A percentile compares a stretch with the other conserved stretches of the same genome.
Evolutionary conservation across 37 sponge, comb jelly and placozoan genomes (phyloP).

Genomic region (Amphimedon queenslandica): DNA sequence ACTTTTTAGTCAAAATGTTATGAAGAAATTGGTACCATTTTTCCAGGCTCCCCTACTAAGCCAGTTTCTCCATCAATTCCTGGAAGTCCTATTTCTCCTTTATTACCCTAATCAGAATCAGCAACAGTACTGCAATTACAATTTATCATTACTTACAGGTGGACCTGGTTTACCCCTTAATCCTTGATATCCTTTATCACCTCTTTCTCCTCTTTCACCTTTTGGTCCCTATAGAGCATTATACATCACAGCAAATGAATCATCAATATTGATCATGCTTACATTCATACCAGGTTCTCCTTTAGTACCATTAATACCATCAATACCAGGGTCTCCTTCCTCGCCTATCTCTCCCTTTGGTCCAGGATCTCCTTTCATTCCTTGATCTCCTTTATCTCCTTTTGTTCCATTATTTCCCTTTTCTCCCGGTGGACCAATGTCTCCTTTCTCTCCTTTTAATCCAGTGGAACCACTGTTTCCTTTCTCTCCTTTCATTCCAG

Average conservation of each 20-base stretch:
- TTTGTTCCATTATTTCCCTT: neutral
- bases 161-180: constrained; percentile 11
- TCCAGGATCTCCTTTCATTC: neutral
- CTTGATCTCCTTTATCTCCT: neutral
- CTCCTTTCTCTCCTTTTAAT: neutral
- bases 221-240: too few relatives aligned
- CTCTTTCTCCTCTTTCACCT: too few relatives aligned
- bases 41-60: constrained; percentile 2
- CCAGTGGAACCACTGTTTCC: neutral
- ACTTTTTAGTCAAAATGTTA: too few relatives aligned
- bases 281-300: neutral
- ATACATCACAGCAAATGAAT: too few relatives aligned
- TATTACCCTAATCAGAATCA: neutral
- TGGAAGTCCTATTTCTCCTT: neutral
- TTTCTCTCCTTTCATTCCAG: neutral
- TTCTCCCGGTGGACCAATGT: neutral
- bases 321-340: neutral
- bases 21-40: too few relatives aligned
- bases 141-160: too few relatives aligned
- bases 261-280: too few relatives aligned
- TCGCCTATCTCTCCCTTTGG: constrained; percentile 46
- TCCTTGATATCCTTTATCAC: constrained; percentile 18
- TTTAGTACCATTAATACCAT: neutral
- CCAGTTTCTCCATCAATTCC: constrained; percentile 7
- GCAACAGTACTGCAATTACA: too few relatives aligned